Evolutionary conservation across 1,140 invertebrate genomes (phyloP).

Genomic region (Tribolium castaneum): DNA sequence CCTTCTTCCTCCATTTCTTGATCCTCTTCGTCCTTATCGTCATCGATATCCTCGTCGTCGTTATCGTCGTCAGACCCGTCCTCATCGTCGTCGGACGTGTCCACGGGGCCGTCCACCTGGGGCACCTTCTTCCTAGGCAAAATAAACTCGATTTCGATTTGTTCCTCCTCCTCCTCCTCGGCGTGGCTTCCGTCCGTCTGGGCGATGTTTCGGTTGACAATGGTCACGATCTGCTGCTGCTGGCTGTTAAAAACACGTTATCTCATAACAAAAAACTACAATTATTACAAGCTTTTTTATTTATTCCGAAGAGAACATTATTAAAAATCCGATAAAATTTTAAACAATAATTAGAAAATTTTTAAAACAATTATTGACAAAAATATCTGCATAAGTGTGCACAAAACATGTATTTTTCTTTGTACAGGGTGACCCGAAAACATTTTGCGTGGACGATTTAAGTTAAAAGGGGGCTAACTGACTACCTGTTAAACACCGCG

Average conservation of each 20-base stretch:
- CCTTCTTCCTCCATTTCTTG: conserved; percentile 81
- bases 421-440: too few species aligned
- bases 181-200: conserved; percentile 58
- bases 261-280: too few species aligned
- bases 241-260: conserved; percentile 56
- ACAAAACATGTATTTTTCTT: too few species aligned
- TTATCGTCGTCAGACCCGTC: conserved; percentile 76
- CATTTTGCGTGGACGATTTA: too few species aligned
- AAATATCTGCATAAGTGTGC: too few species aligned
- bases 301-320: too few species aligned
- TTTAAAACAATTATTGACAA: too few species aligned
- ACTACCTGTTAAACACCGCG: conserved; percentile 69
- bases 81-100: conserved; percentile 82
- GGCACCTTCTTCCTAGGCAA: conserved; percentile 45
- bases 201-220: conserved; percentile 58
- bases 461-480: too few species aligned
- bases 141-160: conserved; percentile 48
- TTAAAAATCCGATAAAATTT: too few species aligned
- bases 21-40: conserved; percentile 80
- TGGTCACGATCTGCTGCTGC: conserved; percentile 52
- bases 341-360: too few species aligned
- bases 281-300: too few species aligned
- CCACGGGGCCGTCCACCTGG: conserved; percentile 74
- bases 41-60: conserved; percentile 74
- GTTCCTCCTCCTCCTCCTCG: conserved; percentile 18